Conservation (phyloP, 1,140 invertebrate species). For the Drosophila lacteicornis region DNA sequence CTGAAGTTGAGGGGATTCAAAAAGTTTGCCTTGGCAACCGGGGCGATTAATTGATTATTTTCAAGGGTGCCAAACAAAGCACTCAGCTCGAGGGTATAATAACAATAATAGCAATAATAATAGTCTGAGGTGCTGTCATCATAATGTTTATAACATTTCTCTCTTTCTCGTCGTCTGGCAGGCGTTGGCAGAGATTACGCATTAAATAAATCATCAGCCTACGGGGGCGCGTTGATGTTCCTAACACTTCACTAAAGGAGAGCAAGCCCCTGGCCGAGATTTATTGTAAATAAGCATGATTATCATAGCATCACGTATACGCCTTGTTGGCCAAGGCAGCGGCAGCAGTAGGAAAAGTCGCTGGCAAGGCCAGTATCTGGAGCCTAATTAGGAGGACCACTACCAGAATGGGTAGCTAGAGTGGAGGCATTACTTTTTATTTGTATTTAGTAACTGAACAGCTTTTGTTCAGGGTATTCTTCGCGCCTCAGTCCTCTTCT, state of each 20-base stretch:
- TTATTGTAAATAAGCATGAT: slow-evolving; percentile 83
- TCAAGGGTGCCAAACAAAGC: slow-evolving; percentile 61
- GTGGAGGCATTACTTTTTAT: slow-evolving; percentile 6
- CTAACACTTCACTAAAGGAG: slow-evolving; percentile 68
- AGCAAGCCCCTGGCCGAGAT: slow-evolving; percentile 57
- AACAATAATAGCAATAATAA: slow-evolving; percentile 61
- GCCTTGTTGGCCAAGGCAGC: slow-evolving; percentile 46
- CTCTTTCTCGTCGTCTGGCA: slow-evolving; percentile 35
- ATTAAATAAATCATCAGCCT: slow-evolving; percentile 79
- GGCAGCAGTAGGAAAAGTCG: slow-evolving; percentile 2
- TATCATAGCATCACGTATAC: slow-evolving; percentile 81
- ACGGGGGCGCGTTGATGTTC: slow-evolving; percentile 54
- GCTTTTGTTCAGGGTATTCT: background rate
- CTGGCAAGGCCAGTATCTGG: slow-evolving; percentile 26
- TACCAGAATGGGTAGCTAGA: background rate
- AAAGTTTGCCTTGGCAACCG: slow-evolving; percentile 58
- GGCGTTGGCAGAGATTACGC: slow-evolving; percentile 78
- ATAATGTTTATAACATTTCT: slow-evolving; percentile 75
- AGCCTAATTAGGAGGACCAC: slow-evolving; percentile 36
- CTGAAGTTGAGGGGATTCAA: slow-evolving; percentile 41
- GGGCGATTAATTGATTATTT: slow-evolving; percentile 78
- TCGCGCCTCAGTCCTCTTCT: background rate
- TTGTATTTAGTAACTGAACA: background rate
- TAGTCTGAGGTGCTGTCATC: slow-evolving; percentile 72
- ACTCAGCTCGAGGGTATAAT: slow-evolving; percentile 52